Percentiles rank a stretch among this genome's conserved stretches.
Evolutionary conservation across 2,888 invertebrate species (phyloP).

Genomic region (Blastobasis adustella): DNA sequence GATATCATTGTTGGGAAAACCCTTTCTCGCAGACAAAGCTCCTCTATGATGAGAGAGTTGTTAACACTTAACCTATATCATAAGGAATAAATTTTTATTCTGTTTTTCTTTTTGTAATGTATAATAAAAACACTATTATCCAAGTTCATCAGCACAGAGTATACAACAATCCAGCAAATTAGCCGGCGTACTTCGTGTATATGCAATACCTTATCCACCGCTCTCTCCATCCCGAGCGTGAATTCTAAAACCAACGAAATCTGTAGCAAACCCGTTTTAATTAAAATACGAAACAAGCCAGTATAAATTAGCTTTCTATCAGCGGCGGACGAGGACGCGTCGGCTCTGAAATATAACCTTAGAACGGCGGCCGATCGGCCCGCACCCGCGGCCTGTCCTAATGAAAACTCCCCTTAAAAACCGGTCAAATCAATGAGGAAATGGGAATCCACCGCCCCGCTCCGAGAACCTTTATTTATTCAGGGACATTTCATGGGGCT

Average conservation of each 20-base stretch:
- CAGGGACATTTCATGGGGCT: not conserved
- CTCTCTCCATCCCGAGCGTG: too few species aligned
- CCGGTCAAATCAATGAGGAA: not conserved
- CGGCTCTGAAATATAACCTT: not conserved
- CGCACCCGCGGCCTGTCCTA: not conserved
- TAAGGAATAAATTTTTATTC: too few species aligned
- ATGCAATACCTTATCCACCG: too few species aligned
- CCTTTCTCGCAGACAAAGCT: too few species aligned
- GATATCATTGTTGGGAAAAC: too few species aligned
- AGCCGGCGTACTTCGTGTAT: too few species aligned
- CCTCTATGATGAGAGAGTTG: too few species aligned
- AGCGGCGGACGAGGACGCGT: conserved; percentile 20
- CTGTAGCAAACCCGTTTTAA: conserved; percentile 27
- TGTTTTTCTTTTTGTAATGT: too few species aligned
- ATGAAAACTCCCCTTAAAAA: not conserved
- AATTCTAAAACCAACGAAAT: conserved; percentile 2
- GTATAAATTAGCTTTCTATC: conserved; percentile 31
- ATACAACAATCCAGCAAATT: too few species aligned
- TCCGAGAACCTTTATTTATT: not conserved
- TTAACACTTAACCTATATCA: too few species aligned
- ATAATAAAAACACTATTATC: too few species aligned
- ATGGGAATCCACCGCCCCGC: not conserved
- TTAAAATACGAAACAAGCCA: conserved; percentile 32
- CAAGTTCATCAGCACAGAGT: too few species aligned
- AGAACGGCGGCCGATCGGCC: not conserved